Conservation (phyloP, 2,797 vertebrate species). For the Pangasius mekongensis region DNA sequence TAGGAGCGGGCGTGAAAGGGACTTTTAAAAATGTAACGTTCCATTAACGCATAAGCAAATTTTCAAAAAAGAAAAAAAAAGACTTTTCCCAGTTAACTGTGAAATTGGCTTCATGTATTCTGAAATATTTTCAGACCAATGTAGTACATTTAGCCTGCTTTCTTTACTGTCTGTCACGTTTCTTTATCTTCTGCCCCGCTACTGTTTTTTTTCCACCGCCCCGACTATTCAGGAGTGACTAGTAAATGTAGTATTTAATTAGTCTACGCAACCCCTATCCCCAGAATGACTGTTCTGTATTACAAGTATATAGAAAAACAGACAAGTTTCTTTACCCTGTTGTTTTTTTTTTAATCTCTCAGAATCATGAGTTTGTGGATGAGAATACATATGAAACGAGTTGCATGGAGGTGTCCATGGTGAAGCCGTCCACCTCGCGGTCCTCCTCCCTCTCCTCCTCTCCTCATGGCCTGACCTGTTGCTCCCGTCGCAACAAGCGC, state of each 20-base stretch:
- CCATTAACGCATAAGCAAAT: neutral
- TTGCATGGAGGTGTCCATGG: slow-evolving; percentile 83
- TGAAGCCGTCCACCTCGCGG: slow-evolving; percentile 81
- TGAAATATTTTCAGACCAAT: neutral
- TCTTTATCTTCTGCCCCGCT: neutral
- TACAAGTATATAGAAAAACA: neutral
- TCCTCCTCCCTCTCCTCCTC: slow-evolving; percentile 87
- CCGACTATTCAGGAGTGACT: neutral
- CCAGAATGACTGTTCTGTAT: neutral
- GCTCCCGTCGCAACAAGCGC: slow-evolving; percentile 84
- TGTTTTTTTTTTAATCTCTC: slow-evolving; percentile 35
- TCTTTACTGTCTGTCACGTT: neutral
- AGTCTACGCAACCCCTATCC: neutral
- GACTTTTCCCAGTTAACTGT: neutral
- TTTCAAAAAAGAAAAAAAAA: neutral
- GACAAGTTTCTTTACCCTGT: neutral
- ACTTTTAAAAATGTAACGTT: neutral
- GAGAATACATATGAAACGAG: slow-evolving; percentile 85
- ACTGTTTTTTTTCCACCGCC: neutral
- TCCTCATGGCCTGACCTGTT: slow-evolving; percentile 82
- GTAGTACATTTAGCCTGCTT: neutral
- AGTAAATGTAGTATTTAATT: neutral
- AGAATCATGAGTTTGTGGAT: slow-evolving; percentile 95
- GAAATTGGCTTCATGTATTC: neutral
- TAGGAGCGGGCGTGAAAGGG: neutral